Conservation (phyloP, 2,113 vertebrate genomes). For the Plotosus lineatus region DNA sequence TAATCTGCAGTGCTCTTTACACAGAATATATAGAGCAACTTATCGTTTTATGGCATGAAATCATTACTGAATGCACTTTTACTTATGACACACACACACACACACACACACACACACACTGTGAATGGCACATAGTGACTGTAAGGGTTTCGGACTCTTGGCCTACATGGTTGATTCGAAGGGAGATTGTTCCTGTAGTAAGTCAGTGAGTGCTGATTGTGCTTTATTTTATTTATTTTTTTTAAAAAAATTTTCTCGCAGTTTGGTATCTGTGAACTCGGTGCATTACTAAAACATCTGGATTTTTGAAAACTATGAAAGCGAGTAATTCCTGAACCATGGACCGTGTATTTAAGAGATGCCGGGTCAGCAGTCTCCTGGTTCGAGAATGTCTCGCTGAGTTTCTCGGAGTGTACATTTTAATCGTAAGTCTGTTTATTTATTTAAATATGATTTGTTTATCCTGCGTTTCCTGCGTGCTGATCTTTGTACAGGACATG, state of each 20-base stretch:
- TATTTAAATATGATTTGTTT: neutral
- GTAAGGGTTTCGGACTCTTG: neutral
- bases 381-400: conserved; percentile 70
- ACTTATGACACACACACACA: no score
- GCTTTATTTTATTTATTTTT: conserved; percentile 13
- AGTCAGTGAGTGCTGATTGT: conserved; percentile 31
- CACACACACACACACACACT: conserved; percentile 3
- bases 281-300: neutral
- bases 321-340: conserved; percentile 46
- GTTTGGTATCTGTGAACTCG: neutral
- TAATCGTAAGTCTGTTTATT: conserved; percentile 67
- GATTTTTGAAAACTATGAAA: neutral
- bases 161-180: neutral
- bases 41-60: conserved; percentile 33
- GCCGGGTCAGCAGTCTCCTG: conserved; percentile 61
- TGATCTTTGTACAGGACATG: neutral
- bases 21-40: conserved; percentile 29
- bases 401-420: conserved; percentile 67
- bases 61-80: conserved; percentile 4
- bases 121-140: neutral
- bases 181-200: neutral
- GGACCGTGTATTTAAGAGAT: conserved; percentile 67
- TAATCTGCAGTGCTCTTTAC: conserved; percentile 21
- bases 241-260: no score
- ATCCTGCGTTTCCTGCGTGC: neutral